Evolutionary conservation across 2,888 invertebrate genomes (phyloP).

Genomic region (Spodoptera exigua): DNA sequence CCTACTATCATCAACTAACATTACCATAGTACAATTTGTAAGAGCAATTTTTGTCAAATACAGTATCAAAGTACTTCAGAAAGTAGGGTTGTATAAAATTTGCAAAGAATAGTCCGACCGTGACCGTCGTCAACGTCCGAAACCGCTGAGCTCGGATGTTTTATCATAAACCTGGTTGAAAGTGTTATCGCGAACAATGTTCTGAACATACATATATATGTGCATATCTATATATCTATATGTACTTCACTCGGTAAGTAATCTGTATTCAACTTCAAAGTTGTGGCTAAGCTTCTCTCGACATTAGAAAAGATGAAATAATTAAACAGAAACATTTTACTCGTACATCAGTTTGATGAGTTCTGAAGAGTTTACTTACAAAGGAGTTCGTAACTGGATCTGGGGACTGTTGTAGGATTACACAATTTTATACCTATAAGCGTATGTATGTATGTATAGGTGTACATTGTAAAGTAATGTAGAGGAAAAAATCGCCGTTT

Average conservation of each 20-base stretch:
- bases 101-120: slow-evolving; percentile 46
- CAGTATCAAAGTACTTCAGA: slow-evolving; percentile 24
- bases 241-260: slow-evolving; percentile 10
- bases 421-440: too few species aligned
- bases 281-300: slow-evolving; percentile 17
- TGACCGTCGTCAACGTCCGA: slow-evolving; percentile 56
- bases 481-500: too few species aligned
- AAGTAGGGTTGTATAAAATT: slow-evolving; percentile 30
- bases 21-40: slow-evolving; percentile 24
- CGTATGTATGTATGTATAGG: too few species aligned
- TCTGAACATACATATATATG: background rate
- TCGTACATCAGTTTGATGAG: slow-evolving; percentile 14
- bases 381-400: slow-evolving; percentile 1
- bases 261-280: slow-evolving; percentile 11
- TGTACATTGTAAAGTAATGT: too few species aligned
- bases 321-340: slow-evolving; percentile 9
- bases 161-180: slow-evolving; percentile 41
- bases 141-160: slow-evolving; percentile 44
- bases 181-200: slow-evolving; percentile 36
- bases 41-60: slow-evolving; percentile 23
- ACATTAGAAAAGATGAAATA: slow-evolving; percentile 15
- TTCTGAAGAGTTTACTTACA: slow-evolving; percentile 16
- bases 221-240: too few species aligned
- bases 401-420: background rate
- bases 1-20: slow-evolving; percentile 1